Evolutionary conservation across 2,797 vertebrate genomes (phyloP).

Genomic region (Chelon labrosus): DNA sequence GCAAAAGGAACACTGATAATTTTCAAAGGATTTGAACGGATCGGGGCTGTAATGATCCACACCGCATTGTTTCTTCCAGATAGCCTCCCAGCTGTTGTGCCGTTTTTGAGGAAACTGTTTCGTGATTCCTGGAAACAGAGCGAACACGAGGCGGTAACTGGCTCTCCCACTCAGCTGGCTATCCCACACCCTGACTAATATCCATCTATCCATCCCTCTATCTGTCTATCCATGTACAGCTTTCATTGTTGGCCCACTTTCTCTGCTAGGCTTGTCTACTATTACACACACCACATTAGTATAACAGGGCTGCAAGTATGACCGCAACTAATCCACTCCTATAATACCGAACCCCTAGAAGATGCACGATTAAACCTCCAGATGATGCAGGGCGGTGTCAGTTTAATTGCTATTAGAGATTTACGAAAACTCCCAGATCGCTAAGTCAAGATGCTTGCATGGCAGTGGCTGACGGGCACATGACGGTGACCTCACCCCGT

Average conservation of each 20-base stretch:
- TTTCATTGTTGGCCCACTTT: background rate
- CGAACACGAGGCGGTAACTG: constrained; percentile 48
- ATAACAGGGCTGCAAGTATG: constrained; percentile 27
- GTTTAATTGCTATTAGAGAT: constrained; percentile 5
- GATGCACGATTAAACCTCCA: background rate
- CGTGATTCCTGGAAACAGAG: constrained; percentile 45
- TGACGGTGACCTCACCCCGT: constrained; percentile 40
- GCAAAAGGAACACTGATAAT: background rate
- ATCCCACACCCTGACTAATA: constrained; percentile 29
- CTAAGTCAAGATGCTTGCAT: background rate
- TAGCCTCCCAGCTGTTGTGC: constrained; percentile 29
- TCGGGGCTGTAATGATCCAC: constrained; percentile 1
- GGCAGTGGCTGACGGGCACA: constrained; percentile 9
- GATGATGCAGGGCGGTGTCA: background rate
- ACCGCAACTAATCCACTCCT: constrained; percentile 28
- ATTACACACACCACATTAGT: constrained; percentile 44
- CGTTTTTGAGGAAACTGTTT: constrained; percentile 39
- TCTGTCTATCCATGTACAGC: constrained; percentile 21
- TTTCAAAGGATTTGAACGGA: background rate
- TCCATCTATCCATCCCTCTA: constrained; percentile 10
- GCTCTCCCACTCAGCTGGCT: constrained; percentile 37
- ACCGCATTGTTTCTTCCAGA: background rate
- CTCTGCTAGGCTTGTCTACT: constrained; percentile 23
- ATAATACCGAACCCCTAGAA: constrained; percentile 10
- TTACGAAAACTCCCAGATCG: constrained; percentile 2